A percentile compares a stretch with the other conserved stretches of the same genome.
Evolutionary conservation across 2,888 invertebrate genomes (phyloP).

Genomic region (Xestia xanthographa): DNA sequence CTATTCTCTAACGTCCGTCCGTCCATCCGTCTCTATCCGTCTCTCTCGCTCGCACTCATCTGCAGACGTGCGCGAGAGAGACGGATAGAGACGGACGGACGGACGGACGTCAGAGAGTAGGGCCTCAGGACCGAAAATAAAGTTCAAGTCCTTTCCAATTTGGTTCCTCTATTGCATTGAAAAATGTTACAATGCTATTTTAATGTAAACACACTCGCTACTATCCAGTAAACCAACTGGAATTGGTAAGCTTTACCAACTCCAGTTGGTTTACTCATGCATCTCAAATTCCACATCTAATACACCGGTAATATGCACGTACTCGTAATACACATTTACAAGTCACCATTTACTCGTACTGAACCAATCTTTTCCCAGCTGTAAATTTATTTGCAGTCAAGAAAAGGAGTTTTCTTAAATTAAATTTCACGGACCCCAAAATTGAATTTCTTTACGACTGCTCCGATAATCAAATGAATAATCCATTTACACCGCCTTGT

Average conservation of each 20-base stretch:
- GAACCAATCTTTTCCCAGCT: slow-evolving; percentile 70
- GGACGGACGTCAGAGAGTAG: no score
- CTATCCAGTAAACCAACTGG: no score
- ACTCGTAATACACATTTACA: slow-evolving; percentile 49
- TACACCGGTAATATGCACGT: slow-evolving; percentile 28
- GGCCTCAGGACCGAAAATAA: neutral
- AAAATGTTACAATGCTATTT: neutral
- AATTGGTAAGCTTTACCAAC: neutral
- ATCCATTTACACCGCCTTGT: slow-evolving; percentile 80
- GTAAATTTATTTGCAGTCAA: slow-evolving; percentile 82
- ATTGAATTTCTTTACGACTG: slow-evolving; percentile 87
- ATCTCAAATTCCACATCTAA: slow-evolving; percentile 28
- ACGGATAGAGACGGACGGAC: no score
- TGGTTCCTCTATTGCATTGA: neutral
- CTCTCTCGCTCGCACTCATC: no score
- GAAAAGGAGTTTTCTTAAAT: slow-evolving; percentile 83
- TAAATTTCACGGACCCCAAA: slow-evolving; percentile 82
- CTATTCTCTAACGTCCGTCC: no score
- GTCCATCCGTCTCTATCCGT: no score
- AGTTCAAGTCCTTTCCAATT: neutral
- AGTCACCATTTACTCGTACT: slow-evolving; percentile 61
- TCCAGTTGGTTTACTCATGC: slow-evolving; percentile 8
- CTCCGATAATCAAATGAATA: slow-evolving; percentile 88
- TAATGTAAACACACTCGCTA: neutral
- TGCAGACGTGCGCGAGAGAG: no score